Evolutionary conservation across 2,113 vertebrate species (phyloP).

Genomic region (Neolamprologus sp.): DNA sequence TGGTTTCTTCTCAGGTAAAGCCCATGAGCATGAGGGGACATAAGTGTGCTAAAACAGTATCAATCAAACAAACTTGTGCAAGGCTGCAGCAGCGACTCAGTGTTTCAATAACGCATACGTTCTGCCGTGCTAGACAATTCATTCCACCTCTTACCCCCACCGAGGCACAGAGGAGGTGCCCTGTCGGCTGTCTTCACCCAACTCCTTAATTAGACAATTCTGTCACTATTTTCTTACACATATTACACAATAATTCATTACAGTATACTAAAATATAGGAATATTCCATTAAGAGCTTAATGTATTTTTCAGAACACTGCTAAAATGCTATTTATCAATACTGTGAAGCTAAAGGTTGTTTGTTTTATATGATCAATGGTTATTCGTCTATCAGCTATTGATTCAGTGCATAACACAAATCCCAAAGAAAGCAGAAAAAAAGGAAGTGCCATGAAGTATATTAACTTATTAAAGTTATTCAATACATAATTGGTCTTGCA

Average conservation of each 20-base stretch:
- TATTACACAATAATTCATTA: neutral
- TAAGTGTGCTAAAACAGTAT: constrained; percentile 69
- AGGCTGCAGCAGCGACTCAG: constrained; percentile 30
- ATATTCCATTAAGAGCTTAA: too few species aligned
- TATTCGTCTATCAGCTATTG: neutral
- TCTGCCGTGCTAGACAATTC: constrained; percentile 32
- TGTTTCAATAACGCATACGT: constrained; percentile 67
- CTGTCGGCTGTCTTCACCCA: neutral
- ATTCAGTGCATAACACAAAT: neutral
- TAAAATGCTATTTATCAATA: neutral
- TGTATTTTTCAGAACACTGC: neutral
- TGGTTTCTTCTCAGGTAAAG: constrained; percentile 65
- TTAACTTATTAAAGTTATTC: neutral
- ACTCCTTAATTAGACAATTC: neutral
- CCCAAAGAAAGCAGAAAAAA: neutral
- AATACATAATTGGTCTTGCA: neutral
- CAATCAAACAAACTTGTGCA: constrained; percentile 64
- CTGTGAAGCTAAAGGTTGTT: neutral
- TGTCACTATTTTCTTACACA: neutral
- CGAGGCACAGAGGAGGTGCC: neutral
- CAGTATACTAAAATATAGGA: neutral
- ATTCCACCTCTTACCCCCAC: constrained; percentile 9
- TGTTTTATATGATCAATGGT: neutral
- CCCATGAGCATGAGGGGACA: constrained; percentile 54
- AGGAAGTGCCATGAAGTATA: neutral